These are phyloP conservation scores for Nibea coibor DNA, from an alignment of 2,113 vertebrate species.

Conservation along the genomic window DNA sequence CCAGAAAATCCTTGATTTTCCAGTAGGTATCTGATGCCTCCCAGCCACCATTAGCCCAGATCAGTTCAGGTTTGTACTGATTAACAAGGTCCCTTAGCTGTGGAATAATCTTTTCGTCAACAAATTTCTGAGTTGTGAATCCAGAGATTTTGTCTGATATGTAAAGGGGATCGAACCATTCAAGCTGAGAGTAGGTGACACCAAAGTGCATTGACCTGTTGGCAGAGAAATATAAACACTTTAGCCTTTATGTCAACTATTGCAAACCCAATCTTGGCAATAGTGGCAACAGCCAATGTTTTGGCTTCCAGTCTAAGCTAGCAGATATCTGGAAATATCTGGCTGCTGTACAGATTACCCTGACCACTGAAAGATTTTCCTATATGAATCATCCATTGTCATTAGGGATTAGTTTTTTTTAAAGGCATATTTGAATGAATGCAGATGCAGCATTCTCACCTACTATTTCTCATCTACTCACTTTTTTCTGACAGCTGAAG, in stretches of 20 bases:
- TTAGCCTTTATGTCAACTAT: background rate
- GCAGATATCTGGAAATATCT: no score
- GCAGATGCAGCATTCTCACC: background rate
- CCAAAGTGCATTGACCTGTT: conserved; percentile 87
- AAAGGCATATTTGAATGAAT: background rate
- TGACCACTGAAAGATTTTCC: background rate
- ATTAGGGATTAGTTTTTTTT: background rate
- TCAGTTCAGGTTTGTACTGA: conserved; percentile 91
- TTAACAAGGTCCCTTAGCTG: conserved; percentile 83
- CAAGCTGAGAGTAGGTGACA: conserved; percentile 90
- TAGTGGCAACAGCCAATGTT: no score
- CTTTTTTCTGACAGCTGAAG: conserved; percentile 86
- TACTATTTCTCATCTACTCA: conserved; percentile 43
- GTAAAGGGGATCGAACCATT: conserved; percentile 92
- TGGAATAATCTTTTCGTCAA: conserved; percentile 86
- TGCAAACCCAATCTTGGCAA: no score
- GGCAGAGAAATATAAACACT: background rate
- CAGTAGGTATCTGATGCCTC: conserved; percentile 93
- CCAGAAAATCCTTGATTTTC: conserved; percentile 94
- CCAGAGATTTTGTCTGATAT: conserved; percentile 83
- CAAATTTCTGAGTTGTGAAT: conserved; percentile 89
- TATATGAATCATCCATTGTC: background rate
- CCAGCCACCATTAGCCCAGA: conserved; percentile 98
- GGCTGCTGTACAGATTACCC: no score
- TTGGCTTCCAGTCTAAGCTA: no score